These are phyloP conservation scores for Balaenoptera acutorostrata DNA, from an alignment of 2,113 vertebrate species.

Conservation along the genomic window DNA sequence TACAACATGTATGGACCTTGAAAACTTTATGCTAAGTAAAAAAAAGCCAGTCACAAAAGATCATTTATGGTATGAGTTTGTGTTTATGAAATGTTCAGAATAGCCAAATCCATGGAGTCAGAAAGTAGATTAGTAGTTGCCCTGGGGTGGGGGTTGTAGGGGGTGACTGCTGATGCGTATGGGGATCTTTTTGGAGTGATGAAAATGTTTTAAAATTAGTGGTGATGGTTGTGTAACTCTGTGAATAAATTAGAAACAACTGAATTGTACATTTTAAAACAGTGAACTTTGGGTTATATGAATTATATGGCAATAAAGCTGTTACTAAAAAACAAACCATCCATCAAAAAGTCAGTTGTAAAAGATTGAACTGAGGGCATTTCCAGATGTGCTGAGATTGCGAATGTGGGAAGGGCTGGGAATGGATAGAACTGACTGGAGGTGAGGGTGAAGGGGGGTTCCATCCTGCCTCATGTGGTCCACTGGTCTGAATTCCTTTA, in stretches of 20 bases:
- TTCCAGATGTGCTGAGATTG: background rate
- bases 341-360: background rate
- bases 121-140: background rate
- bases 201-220: background rate
- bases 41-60: background rate
- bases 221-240: background rate
- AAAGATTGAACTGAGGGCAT: background rate
- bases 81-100: background rate
- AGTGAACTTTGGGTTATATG: background rate
- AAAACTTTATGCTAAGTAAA: background rate
- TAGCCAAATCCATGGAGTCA: background rate
- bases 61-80: background rate
- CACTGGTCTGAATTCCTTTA: background rate
- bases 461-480: background rate
- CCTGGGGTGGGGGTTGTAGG: background rate
- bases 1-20: background rate
- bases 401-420: no score
- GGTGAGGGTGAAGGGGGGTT: accelerated
- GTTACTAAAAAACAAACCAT: background rate
- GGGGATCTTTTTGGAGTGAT: background rate
- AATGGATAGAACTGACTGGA: background rate
- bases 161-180: background rate
- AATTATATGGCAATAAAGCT: background rate
- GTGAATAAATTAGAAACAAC: background rate
- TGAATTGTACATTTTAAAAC: background rate